Base-by-base conservation (phyloP, 2,888 invertebrate genomes). In the Drosophila greeni region DNA sequence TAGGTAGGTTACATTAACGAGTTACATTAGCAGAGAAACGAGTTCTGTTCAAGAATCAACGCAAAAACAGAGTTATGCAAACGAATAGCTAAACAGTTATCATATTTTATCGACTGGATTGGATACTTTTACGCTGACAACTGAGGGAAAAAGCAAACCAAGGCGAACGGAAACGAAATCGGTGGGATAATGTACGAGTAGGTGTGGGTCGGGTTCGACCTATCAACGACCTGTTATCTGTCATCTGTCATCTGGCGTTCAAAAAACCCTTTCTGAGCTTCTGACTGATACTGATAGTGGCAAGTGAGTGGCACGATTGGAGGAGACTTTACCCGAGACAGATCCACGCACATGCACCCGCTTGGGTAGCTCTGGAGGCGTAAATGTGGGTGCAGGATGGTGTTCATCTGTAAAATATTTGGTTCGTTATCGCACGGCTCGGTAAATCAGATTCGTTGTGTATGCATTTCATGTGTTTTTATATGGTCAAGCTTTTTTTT, bases 361-460 rank as follows among this genome's bases (percentile, higher is more conserved):
- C 95, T 97, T 97, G 93, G 97, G 97, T 93, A 97, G 95, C 95
- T 97, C 97, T 93, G 97, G 97, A 93, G 97, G 97, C 92, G 97
- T 97, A 93, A 96, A 97, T 92, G 97, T 96, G 92, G 97, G 96
- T 92, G 96, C 95, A 93, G 95, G 95, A 92, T 95, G 95, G 93
- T 95, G 95, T 92, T 96, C 96, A 95, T 96, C 96, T 96, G 95
- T 92, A 95, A 95, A 93, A 93, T 85, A 88, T 86, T 76, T 75
- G 75, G 66, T 75, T 79, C 72, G 79, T 79, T 86, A 87, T 85
- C 82, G 81, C 93, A 92, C 92, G 91, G 91, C 92, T 83, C 65
- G 57, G 40, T 61, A 73, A 61, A 61, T 64, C 59, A 71, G 73
- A 60, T 64, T 67, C 45, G 39, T 42, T 61, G 66, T 72, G 64